phyloP scores from a whole-genome alignment of 1,140 invertebrate species.

The Musca domestica region DNA sequence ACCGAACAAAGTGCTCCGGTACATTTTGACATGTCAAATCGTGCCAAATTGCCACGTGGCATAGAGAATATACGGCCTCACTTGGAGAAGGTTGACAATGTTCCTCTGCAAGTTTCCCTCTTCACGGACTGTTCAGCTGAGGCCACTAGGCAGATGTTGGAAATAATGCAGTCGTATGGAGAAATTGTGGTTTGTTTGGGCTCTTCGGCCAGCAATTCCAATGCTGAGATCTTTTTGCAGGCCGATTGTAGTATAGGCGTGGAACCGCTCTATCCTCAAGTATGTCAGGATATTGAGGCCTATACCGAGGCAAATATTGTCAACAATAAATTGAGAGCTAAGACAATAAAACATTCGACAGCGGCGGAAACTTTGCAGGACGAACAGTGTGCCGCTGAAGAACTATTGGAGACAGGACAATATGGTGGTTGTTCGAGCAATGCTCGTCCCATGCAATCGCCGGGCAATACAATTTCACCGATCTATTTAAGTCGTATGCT shows the following conservation, averaged over 20 bases:
- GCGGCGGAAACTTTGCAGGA: constrained; percentile 23
- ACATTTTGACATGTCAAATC: constrained; percentile 88
- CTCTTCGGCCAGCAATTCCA: constrained; percentile 83
- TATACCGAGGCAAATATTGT: constrained; percentile 53
- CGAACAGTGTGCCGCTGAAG: constrained; percentile 30
- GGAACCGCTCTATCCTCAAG: constrained; percentile 88
- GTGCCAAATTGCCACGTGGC: constrained; percentile 91
- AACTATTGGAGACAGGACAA: constrained; percentile 41
- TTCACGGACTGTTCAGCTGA: constrained; percentile 94
- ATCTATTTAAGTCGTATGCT: constrained; percentile 79
- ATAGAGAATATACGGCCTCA: constrained; percentile 97
- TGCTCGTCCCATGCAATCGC: constrained; percentile 44
- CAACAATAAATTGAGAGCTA: constrained; percentile 44
- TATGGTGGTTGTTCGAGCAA: constrained; percentile 27
- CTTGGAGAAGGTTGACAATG: constrained; percentile 93
- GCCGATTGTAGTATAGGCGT: constrained; percentile 88
- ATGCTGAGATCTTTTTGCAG: constrained; percentile 89
- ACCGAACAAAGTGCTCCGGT: constrained; percentile 86
- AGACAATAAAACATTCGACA: constrained; percentile 38
- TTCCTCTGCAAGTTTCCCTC: constrained; percentile 90
- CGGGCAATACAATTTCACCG: constrained; percentile 64
- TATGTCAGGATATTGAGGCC: constrained; percentile 70
- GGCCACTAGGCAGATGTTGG: constrained; percentile 85
- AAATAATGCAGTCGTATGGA: constrained; percentile 94
- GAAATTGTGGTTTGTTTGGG: constrained; percentile 86